phyloP scores from a whole-genome alignment of 2,888 invertebrate species.

The Cyaniris semiargus region DNA sequence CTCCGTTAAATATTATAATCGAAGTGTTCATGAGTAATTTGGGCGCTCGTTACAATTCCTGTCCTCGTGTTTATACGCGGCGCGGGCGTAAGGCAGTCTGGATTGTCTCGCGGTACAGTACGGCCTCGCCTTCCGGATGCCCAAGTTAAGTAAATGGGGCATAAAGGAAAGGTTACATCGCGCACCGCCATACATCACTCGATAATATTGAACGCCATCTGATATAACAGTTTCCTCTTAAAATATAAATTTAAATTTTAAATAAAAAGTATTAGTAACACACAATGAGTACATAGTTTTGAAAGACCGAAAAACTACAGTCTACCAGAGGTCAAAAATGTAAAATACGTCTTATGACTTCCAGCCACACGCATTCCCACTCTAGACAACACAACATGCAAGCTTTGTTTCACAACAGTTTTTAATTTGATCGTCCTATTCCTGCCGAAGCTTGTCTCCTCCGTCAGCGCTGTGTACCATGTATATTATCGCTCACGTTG shows the following conservation, averaged over 20 bases:
- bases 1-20: not conserved
- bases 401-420: too few species aligned
- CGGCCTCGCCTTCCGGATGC: constrained; percentile 28
- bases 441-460: not conserved
- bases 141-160: constrained; percentile 28
- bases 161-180: constrained; percentile 27
- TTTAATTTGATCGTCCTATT: too few species aligned
- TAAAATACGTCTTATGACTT: too few species aligned
- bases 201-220: not conserved
- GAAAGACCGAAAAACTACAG: too few species aligned
- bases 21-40: not conserved
- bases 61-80: not conserved
- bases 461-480: not conserved
- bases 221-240: not conserved
- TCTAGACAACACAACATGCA: too few species aligned
- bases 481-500: not conserved
- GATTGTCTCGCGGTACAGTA: constrained; percentile 3
- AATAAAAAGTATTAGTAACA: not conserved
- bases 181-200: not conserved
- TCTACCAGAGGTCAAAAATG: too few species aligned
- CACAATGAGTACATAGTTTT: too few species aligned
- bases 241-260: too few species aligned
- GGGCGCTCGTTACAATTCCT: not conserved
- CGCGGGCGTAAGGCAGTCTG: not conserved
- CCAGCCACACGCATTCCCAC: too few species aligned